A percentile compares a stretch with the other conserved stretches of the same genome.
Evolutionary conservation across 2,797 vertebrate genomes (phyloP).

Genomic region (Enteromius radiatus): DNA sequence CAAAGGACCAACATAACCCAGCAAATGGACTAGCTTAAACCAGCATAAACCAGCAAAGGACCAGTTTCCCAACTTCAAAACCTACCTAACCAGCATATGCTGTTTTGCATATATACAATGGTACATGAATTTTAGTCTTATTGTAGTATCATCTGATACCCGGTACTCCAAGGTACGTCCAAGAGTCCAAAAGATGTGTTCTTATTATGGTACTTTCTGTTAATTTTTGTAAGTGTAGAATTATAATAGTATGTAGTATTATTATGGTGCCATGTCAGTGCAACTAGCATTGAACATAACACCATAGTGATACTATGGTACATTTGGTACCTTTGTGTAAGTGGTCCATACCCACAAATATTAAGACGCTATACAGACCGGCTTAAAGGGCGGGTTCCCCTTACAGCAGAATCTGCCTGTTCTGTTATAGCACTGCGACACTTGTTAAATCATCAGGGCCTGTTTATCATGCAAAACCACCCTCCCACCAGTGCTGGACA

Average conservation of each 20-base stretch:
- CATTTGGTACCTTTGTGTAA: neutral
- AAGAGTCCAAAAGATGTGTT: neutral
- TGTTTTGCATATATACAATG: neutral
- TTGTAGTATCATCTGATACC: neutral
- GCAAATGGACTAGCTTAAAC: no score
- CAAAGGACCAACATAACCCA: no score
- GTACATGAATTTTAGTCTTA: neutral
- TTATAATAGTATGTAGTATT: neutral
- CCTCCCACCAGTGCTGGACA: conserved; percentile 47
- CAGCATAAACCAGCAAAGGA: no score
- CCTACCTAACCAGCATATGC: no score
- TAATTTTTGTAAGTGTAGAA: neutral
- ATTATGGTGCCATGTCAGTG: neutral
- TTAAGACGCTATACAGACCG: neutral
- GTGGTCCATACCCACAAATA: neutral
- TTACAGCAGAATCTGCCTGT: conserved; percentile 39
- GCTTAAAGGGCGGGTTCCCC: conserved; percentile 37
- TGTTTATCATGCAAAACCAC: conserved; percentile 65
- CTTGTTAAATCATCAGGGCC: conserved; percentile 67
- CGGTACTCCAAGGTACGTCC: neutral
- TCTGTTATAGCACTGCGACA: conserved; percentile 61
- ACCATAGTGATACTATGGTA: neutral
- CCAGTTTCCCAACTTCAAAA: no score
- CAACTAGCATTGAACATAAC: neutral
- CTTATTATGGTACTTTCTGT: neutral